phyloP scores from a whole-genome alignment of 2,113 vertebrate genomes.

The Pogona vitticeps region DNA sequence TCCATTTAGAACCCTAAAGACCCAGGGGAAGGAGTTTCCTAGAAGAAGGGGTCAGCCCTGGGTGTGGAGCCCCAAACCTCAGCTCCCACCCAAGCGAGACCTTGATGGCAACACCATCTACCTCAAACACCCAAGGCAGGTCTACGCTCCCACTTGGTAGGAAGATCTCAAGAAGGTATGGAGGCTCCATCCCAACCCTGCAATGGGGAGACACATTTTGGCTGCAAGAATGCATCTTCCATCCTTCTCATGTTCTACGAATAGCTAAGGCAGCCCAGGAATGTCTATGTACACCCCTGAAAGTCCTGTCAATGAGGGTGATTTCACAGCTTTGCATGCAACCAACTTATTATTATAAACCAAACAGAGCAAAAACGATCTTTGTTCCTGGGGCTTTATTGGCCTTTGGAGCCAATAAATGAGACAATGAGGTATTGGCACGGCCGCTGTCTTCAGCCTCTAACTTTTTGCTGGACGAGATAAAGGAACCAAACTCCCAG shows the following conservation, averaged over 20 bases:
- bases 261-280: too few species aligned
- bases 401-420: neutral
- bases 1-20: neutral
- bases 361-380: neutral
- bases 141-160: neutral
- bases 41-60: neutral
- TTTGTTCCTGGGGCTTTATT: neutral
- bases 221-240: neutral
- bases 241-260: neutral
- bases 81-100: rapidly evolving
- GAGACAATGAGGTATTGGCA: neutral
- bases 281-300: too few species aligned
- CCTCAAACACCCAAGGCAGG: neutral
- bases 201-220: neutral
- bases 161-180: neutral
- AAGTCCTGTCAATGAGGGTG: neutral
- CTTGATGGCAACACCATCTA: neutral
- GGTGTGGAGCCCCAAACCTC: rapidly evolving
- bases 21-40: neutral
- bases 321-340: neutral
- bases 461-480: neutral
- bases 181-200: rapidly evolving
- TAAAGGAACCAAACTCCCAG: neutral
- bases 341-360: neutral
- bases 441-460: too few species aligned